Base-by-base conservation (phyloP, 2,888 invertebrate species). In the Urechis unicinctus region DNA sequence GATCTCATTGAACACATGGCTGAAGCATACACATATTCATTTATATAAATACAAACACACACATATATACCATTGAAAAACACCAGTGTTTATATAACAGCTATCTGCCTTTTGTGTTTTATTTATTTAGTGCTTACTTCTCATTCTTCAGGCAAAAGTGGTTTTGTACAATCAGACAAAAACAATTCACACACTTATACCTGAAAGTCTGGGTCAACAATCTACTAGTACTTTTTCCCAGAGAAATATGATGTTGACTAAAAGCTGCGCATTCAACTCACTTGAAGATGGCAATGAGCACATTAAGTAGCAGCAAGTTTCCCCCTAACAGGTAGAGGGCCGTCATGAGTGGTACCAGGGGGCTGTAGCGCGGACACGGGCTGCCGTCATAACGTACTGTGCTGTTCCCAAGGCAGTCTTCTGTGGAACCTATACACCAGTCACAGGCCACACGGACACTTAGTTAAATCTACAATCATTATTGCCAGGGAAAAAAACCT, bases 1-100 rank as follows among this genome's bases (percentile, higher is more conserved):
- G 5, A 79, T 75, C 52, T 73, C 72, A 29, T 79, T 73, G 64
- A 79, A 80, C 41, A 79, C 74, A 59, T 78, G 69, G 51, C 79
- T 79, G 69, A 46, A 49, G 47, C 41, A n/a, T 50, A 50, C 5
- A 49, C 29, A 50, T 44, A 48, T 48, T 42, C 13, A 47, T 22
- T 6, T 22, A 6, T 28, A 28, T 28, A 26, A 48, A n/a, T n/a
- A n/a, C n/a, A n/a, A n/a, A n/a, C n/a, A n/a, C n/a, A n/a, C n/a
- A n/a, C n/a, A n/a, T n/a, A n/a, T n/a, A n/a, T n/a, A n/a, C n/a
- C n/a, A n/a, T n/a, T n/a, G n/a, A n/a, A n/a, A n/a, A n/a, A n/a
- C n/a, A n/a, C n/a, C n/a, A n/a, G n/a, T n/a, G n/a, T n/a, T n/a
- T n/a, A n/a, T n/a, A n/a, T n/a, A n/a, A n/a, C n/a, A n/a, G n/a